A percentile compares a stretch with the other conserved stretches of the same genome.
Evolutionary conservation across 2,888 invertebrate genomes (phyloP).

Genomic region (Arenicola marina): DNA sequence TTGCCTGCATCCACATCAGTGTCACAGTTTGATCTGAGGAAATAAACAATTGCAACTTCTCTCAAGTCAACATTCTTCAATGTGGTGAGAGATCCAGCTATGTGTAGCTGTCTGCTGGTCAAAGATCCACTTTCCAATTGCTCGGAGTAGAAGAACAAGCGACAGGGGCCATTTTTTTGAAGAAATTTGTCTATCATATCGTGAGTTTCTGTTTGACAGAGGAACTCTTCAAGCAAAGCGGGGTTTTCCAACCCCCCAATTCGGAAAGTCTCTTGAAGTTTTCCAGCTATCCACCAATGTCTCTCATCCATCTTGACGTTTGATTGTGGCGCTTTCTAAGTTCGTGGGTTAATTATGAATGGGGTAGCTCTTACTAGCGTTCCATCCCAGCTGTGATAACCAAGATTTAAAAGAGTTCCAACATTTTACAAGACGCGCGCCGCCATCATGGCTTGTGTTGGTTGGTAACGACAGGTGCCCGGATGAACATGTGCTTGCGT

Average conservation of each 20-base stretch:
- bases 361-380: not conserved
- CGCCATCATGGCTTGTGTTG: not conserved
- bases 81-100: conserved; percentile 51
- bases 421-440: no score
- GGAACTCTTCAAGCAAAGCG: conserved; percentile 56
- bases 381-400: no score
- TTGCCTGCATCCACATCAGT: conserved; percentile 53
- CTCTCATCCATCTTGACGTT: conserved; percentile 57
- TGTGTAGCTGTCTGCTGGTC: conserved; percentile 47
- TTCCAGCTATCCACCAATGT: conserved; percentile 62
- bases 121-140: conserved; percentile 43
- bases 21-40: conserved; percentile 51
- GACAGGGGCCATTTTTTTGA: conserved; percentile 51
- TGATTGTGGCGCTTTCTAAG: no score
- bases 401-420: no score
- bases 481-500: not conserved
- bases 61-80: conserved; percentile 53
- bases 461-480: not conserved
- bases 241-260: conserved; percentile 57
- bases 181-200: conserved; percentile 56
- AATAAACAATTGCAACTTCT: conserved; percentile 52
- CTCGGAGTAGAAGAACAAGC: conserved; percentile 57
- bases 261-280: conserved; percentile 60
- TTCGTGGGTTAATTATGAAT: no score
- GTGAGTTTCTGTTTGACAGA: conserved; percentile 53